Conservation (phyloP, 2,113 vertebrate genomes). For the Paradoxurus hermaphroditus region DNA sequence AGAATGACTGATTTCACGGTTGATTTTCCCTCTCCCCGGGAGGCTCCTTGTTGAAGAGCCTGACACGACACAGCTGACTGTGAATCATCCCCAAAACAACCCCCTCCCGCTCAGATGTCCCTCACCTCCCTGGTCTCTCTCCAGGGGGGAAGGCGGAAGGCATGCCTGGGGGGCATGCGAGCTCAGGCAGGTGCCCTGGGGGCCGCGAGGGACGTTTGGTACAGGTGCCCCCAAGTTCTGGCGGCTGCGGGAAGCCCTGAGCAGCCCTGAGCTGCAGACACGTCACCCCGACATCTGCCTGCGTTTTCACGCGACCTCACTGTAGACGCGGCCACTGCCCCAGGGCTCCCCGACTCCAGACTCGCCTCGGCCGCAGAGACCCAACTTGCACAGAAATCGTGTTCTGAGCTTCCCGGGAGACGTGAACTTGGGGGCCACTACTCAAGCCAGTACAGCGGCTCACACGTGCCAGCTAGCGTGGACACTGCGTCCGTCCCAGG, state of each 20-base stretch:
- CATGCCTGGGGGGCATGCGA: too few species aligned
- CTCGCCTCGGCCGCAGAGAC: neutral
- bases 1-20: neutral
- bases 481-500: neutral
- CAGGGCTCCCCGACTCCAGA: neutral
- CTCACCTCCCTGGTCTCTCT: neutral
- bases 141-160: rapidly evolving
- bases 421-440: neutral
- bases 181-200: too few species aligned
- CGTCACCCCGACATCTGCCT: neutral
- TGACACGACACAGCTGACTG: neutral
- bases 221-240: neutral
- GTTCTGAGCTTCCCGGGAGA: neutral
- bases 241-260: neutral
- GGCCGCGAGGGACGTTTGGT: too few species aligned
- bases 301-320: rapidly evolving
- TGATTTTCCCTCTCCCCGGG: neutral
- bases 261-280: neutral
- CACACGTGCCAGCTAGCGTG: rapidly evolving
- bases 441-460: rapidly evolving
- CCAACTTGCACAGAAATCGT: neutral
- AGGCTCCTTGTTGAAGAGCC: neutral
- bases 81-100: neutral
- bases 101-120: neutral
- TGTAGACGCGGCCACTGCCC: neutral